A percentile compares a stretch with the other conserved stretches of the same genome.
phyloP scores from a whole-genome alignment of 2,888 invertebrate species.

The Stomorhina lunata region DNA sequence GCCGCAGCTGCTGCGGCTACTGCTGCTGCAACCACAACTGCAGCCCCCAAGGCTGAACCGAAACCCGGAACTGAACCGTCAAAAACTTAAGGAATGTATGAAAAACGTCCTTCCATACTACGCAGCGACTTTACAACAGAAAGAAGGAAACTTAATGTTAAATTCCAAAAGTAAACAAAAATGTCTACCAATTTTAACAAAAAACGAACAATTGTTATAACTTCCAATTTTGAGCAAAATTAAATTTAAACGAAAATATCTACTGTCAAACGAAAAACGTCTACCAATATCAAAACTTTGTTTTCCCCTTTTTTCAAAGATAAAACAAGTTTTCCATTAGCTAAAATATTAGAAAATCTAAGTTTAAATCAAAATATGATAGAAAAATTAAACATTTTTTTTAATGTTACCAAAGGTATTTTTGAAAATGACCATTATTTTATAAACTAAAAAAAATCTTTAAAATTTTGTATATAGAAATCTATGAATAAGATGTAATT shows the following conservation, averaged over 20 bases:
- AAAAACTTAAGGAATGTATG: conserved; percentile 57
- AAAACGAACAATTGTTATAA: background rate
- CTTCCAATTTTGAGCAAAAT: conserved; percentile 31
- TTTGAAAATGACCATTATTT: conserved; percentile 57
- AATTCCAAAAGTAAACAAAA: conserved; percentile 44
- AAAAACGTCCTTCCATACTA: conserved; percentile 56
- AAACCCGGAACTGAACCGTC: conserved; percentile 42
- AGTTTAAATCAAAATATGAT: background rate
- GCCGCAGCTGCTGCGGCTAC: conserved; percentile 81
- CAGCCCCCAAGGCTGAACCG: conserved; percentile 74
- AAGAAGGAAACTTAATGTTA: conserved; percentile 29
- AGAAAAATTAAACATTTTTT: conserved; percentile 32
- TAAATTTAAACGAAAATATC: background rate
- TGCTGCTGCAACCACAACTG: conserved; percentile 79
- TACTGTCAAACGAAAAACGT: conserved; percentile 23
- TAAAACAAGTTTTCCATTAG: conserved; percentile 60
- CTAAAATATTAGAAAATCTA: conserved; percentile 32
- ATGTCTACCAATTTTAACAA: conserved; percentile 46
- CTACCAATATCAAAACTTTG: conserved; percentile 39
- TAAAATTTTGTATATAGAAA: conserved; percentile 36
- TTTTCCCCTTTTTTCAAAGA: conserved; percentile 27
- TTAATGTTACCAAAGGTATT: conserved; percentile 29
- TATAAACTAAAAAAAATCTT: conserved; percentile 4
- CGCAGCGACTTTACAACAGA: conserved; percentile 33
- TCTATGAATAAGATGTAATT: background rate